These are phyloP conservation scores for Anolis carolinensis DNA, from an alignment of 2,113 vertebrate genomes.

Conservation along the genomic window DNA sequence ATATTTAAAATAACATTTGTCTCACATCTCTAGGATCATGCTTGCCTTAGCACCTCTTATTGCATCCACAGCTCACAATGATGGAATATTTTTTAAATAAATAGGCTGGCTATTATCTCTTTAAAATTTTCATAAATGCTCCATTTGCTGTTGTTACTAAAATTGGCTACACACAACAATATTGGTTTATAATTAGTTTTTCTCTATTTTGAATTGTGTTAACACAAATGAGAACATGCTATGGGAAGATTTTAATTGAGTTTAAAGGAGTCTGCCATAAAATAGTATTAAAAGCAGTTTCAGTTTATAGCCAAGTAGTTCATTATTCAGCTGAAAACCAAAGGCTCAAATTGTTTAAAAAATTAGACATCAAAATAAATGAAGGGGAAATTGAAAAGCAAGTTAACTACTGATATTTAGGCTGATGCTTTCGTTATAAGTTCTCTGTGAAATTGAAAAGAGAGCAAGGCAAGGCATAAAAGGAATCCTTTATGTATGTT, in stretches of 20 bases:
- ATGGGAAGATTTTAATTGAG: constrained; percentile 24
- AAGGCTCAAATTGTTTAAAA: constrained; percentile 29
- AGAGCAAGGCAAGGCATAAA: not conserved
- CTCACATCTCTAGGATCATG: not conserved
- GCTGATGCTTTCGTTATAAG: constrained; percentile 16
- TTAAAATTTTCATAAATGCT: not conserved
- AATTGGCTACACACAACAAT: not conserved
- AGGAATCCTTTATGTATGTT: too few species aligned
- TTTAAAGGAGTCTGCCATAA: constrained; percentile 45
- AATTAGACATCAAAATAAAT: constrained; percentile 43
- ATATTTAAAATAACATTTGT: not conserved
- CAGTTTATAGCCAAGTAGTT: constrained; percentile 20
- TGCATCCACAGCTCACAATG: too few species aligned
- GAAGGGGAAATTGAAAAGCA: constrained; percentile 45
- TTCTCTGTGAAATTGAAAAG: constrained; percentile 14
- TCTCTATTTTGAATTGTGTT: constrained; percentile 18
- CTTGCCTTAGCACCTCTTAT: not conserved
- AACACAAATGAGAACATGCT: constrained; percentile 26
- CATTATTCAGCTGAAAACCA: constrained; percentile 49
- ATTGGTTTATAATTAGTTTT: constrained; percentile 28
- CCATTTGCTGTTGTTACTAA: not conserved
- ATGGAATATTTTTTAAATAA: too few species aligned
- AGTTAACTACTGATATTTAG: constrained; percentile 15
- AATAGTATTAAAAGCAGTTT: constrained; percentile 41
- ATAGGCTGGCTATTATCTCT: not conserved